Conservation (phyloP, 2,113 vertebrate genomes). For the Chauna torquata region DNA sequence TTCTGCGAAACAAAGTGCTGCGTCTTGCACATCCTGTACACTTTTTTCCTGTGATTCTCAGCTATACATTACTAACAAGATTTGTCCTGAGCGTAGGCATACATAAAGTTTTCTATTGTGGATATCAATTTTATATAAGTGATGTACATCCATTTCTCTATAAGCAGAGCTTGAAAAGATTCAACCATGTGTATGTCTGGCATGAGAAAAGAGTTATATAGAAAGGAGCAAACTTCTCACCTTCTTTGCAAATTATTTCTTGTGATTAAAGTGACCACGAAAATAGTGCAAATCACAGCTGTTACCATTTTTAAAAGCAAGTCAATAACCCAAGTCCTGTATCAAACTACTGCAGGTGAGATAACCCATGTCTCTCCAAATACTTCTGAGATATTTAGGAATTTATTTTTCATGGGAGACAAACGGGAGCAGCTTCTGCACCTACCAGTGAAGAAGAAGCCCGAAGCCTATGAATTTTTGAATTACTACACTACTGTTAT, state of each 20-base stretch:
- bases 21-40: not conserved
- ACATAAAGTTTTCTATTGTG: not conserved
- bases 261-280: not conserved
- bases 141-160: not conserved
- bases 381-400: not conserved
- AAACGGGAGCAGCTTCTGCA: not conserved
- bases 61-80: not conserved
- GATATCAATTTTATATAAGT: not conserved
- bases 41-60: not conserved
- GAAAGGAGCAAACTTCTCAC: not conserved
- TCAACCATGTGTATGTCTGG: not conserved
- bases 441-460: not conserved
- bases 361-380: not conserved
- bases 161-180: not conserved
- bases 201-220: not conserved
- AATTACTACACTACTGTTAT: fast-evolving
- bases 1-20: not conserved
- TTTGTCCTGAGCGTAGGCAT: not conserved
- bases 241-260: not conserved
- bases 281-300: not conserved
- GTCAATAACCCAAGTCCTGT: not conserved
- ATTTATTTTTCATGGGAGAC: not conserved
- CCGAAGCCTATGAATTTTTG: not conserved
- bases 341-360: not conserved
- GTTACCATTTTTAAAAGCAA: not conserved